phyloP scores from a whole-genome alignment of 2,113 vertebrate genomes.

The Arvicanthis niloticus region DNA sequence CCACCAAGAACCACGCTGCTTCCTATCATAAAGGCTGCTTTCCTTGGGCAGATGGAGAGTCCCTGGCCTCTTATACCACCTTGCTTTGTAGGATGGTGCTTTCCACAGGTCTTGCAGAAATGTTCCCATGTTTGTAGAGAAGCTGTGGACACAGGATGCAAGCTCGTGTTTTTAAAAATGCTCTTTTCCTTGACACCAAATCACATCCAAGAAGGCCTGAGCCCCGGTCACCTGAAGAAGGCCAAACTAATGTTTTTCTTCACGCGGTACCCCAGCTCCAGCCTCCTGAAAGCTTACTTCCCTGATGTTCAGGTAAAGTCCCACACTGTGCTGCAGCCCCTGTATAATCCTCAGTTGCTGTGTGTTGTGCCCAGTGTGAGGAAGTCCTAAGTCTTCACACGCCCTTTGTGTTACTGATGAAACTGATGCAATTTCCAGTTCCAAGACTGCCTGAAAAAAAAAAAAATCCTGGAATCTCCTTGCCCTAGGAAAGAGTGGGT shows the following conservation, averaged over 20 bases:
- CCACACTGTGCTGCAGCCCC: not conserved
- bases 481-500: not conserved
- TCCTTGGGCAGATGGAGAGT: not conserved
- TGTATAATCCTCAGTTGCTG: not conserved
- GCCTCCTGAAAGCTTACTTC: conserved; percentile 95
- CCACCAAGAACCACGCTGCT: not conserved
- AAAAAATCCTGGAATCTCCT: not conserved
- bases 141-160: not conserved
- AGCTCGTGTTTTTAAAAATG: not conserved
- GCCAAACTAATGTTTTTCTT: conserved; percentile 99
- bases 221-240: conserved; percentile 96
- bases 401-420: not conserved
- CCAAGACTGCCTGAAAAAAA: not conserved
- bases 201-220: conserved; percentile 95
- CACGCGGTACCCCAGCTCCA: conserved; percentile 97
- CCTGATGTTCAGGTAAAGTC: conserved; percentile 95
- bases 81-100: too few relatives aligned
- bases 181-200: conserved; percentile 90
- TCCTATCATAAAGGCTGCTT: not conserved
- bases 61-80: not conserved
- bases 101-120: not conserved
- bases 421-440: not conserved
- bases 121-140: not conserved
- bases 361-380: not conserved
- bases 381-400: not conserved